A percentile compares a stretch with the other conserved stretches of the same genome.
phyloP scores from a whole-genome alignment of 2,797 vertebrate genomes.

The Protosalanx chinensis region DNA sequence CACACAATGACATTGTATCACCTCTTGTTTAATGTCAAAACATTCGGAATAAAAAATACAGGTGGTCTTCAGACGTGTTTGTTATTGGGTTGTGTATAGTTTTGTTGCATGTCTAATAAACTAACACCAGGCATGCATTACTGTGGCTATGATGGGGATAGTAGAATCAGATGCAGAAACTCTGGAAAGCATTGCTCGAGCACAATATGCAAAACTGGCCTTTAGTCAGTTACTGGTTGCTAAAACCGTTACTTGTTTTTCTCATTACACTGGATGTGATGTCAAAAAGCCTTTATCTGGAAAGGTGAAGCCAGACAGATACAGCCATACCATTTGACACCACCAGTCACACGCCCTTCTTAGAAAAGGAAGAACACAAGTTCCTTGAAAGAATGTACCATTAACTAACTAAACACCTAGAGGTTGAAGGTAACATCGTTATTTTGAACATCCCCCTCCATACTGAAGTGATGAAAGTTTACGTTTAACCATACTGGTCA shows the following conservation, averaged over 20 bases:
- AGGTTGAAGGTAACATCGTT: not conserved
- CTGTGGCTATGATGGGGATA: conserved; percentile 35
- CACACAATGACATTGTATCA: conserved; percentile 21
- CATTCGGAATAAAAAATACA: conserved; percentile 45
- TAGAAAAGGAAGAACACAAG: not conserved
- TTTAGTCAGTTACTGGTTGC: conserved; percentile 8
- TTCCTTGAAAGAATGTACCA: not conserved
- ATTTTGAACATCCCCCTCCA: not conserved
- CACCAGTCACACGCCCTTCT: not conserved
- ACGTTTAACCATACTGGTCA: not conserved
- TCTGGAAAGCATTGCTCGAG: conserved; percentile 17
- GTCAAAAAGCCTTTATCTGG: not conserved
- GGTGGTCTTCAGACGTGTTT: conserved; percentile 21
- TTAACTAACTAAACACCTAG: not conserved
- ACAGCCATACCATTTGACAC: not conserved
- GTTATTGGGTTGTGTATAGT: conserved; percentile 24
- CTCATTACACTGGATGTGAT: not conserved
- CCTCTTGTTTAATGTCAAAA: conserved; percentile 47
- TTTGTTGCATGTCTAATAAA: conserved; percentile 17
- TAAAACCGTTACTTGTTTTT: not conserved
- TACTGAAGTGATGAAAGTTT: not conserved
- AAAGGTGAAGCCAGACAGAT: not conserved
- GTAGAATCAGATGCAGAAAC: conserved; percentile 35
- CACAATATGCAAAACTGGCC: conserved; percentile 16
- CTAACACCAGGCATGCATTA: conserved; percentile 36